phyloP scores from a whole-genome alignment of 2,888 invertebrate species.

The Girardia tigrina region DNA sequence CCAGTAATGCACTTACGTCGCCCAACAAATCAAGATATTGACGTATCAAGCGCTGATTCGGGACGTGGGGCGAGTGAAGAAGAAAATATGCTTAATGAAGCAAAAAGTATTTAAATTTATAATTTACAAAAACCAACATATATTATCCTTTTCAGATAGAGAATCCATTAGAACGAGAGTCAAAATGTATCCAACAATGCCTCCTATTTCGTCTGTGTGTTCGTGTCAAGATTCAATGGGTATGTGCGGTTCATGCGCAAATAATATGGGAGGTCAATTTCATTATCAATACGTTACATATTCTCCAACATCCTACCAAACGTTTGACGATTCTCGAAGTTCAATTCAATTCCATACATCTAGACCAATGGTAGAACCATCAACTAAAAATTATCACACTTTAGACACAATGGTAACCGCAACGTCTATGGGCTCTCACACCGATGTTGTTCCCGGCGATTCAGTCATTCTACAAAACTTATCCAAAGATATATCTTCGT shows the following conservation, averaged over 20 bases:
- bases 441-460: neutral
- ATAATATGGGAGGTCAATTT: neutral
- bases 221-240: neutral
- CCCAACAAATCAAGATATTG: conserved; percentile 12
- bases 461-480: neutral
- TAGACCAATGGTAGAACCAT: neutral
- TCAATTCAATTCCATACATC: neutral
- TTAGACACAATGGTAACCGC: neutral
- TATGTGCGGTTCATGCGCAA: neutral
- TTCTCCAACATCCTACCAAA: neutral
- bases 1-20: neutral
- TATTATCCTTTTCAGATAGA: neutral
- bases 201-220: neutral
- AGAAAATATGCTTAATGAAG: neutral
- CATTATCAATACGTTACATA: conserved; percentile 17
- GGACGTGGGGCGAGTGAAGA: neutral
- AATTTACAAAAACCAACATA: neutral
- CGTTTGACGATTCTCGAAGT: neutral
- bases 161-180: neutral
- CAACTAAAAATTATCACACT: neutral
- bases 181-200: conserved; percentile 26
- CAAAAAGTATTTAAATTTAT: neutral
- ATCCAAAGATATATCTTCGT: neutral
- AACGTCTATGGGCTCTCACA: neutral
- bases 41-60: neutral